These are phyloP conservation scores for Phrynocephalus guinanensis DNA, from an alignment of 2,797 vertebrate genomes.

Conservation along the genomic window DNA sequence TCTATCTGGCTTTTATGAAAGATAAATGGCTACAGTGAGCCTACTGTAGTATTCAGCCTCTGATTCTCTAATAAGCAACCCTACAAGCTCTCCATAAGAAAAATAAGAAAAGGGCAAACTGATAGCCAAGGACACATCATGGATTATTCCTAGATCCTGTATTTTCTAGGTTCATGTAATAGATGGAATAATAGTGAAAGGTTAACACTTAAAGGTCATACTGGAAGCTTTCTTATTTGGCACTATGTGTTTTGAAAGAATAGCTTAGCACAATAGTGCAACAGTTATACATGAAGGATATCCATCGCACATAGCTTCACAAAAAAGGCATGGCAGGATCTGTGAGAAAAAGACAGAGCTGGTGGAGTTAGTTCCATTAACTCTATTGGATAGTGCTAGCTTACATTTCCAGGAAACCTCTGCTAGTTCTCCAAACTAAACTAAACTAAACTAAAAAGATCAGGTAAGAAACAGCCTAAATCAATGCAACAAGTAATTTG, in stretches of 20 bases:
- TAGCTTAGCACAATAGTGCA: too few species aligned
- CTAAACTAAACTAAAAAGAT: background rate
- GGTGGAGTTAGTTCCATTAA: background rate
- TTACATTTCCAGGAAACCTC: background rate
- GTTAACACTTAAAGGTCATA: slow-evolving; percentile 5
- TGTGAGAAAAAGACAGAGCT: background rate
- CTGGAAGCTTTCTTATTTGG: too few species aligned
- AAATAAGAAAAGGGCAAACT: background rate
- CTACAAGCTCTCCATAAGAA: background rate
- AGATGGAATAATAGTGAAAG: slow-evolving; percentile 10
- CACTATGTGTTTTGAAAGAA: too few species aligned
- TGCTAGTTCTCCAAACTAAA: background rate
- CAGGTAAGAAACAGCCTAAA: background rate
- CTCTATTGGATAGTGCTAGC: background rate
- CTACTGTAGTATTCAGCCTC: background rate
- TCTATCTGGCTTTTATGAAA: too few species aligned
- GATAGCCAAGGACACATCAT: background rate
- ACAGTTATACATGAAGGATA: background rate
- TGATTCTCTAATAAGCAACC: background rate
- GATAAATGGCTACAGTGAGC: background rate
- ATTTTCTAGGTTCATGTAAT: background rate
- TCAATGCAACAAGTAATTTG: too few species aligned
- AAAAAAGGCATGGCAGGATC: background rate
- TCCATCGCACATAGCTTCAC: background rate
- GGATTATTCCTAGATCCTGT: background rate